Conservation (phyloP, 2,888 invertebrate species). For the Cantharis flavilabris region DNA sequence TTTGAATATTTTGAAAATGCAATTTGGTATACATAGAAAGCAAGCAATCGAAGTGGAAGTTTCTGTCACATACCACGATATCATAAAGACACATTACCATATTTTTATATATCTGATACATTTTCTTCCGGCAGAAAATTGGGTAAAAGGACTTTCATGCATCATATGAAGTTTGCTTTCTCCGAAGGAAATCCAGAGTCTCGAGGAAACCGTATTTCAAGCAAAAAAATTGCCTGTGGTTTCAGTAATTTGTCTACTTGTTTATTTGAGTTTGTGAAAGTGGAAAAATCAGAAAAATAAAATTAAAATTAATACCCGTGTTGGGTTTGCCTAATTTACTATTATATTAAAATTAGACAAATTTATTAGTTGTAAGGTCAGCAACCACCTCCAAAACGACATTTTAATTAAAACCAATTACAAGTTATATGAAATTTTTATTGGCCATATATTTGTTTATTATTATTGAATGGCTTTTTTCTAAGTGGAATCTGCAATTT, state of each 20-base stretch:
- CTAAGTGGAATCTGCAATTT: not conserved
- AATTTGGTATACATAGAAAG: not conserved
- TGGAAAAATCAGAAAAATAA: not conserved
- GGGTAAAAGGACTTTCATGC: not conserved
- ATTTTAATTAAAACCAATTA: not conserved
- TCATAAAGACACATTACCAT: not conserved
- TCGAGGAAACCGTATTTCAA: not conserved
- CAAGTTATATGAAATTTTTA: not conserved
- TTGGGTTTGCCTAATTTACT: not conserved
- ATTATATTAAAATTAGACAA: not conserved
- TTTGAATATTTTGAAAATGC: not conserved
- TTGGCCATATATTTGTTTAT: not conserved
- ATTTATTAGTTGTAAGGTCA: not conserved
- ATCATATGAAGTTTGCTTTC: not conserved
- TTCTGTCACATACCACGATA: not conserved
- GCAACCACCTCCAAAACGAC: not conserved
- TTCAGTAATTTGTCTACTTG: not conserved
- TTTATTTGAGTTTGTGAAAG: not conserved
- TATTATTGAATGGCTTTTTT: not conserved
- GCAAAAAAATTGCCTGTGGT: not conserved
- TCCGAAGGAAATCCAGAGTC: not conserved
- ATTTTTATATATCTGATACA: not conserved
- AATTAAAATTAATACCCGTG: not conserved
- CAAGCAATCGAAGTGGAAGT: not conserved
- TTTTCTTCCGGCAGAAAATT: not conserved